Evolutionary conservation across 2,797 vertebrate species (phyloP), one percentile per base, ranked within the genome.

Genomic region (Crocidura indochinensis): DNA sequence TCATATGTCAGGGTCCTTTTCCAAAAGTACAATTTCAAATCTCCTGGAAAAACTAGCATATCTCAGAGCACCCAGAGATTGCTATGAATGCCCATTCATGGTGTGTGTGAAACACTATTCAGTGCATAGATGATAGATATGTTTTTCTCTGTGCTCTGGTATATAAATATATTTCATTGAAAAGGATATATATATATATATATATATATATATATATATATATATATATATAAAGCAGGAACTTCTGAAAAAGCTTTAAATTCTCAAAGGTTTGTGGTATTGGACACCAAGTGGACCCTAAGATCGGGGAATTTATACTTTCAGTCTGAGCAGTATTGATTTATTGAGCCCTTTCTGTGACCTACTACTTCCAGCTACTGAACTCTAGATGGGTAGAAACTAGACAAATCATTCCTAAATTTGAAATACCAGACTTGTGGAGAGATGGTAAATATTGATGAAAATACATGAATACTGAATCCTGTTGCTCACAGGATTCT

Each of bases 21-120:
- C 81, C 60, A 26, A 60, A 74, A 82, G 64, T 68, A 47, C 74
- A 77, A 83, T 83, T 46, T 46, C 49, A 15, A 49, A 17, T 75
- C 44, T 93, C 56, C 47, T 78, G 69, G 65, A 91, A 79, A 89
- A 91, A 51, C 65, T n/a, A 26, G 73, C 80, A 65, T 20, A 27
- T 3, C n/a, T 84, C 75, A 5, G 49, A 65, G 53, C 38, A 24
- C 22, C 44, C 22, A 47, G 73, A 49, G 31, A 69, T 73, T 9
- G 31, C 56, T 29, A 10, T 20, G 38, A 71, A 62, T 1, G 15
- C 51, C 80, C 8, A 3, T 2, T 56, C 8, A 1, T 76, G 2
- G 20, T 71, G 47, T 19, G 6, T 2, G 5, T 14, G 67, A 74
- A 31, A 67, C n/a, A n/a, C 9, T 78, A 4, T 74, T 49, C 20